Evolutionary conservation across 2,888 invertebrate genomes (phyloP).

Genomic region (Spialia ferax): DNA sequence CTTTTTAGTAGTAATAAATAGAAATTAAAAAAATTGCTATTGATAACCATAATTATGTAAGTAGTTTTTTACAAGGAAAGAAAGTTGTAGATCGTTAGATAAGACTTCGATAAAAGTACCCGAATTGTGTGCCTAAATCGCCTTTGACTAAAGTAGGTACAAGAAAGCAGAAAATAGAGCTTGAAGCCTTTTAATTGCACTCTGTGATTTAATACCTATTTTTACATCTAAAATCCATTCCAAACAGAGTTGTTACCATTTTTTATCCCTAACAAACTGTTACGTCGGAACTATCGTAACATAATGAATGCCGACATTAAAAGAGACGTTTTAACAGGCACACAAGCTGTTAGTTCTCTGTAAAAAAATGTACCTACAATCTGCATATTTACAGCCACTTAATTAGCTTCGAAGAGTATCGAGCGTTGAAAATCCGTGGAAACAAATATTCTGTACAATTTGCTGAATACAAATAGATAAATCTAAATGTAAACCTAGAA

Average conservation of each 20-base stretch:
- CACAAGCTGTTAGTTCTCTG: slow-evolving; percentile 16
- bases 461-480: not conserved
- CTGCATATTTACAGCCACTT: slow-evolving; percentile 72
- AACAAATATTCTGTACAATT: not conserved
- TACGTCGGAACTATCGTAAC: slow-evolving; percentile 15
- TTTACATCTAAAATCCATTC: slow-evolving; percentile 4
- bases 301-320: slow-evolving; percentile 29
- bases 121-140: not conserved
- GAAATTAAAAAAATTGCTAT: too few relatives aligned
- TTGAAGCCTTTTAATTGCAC: not conserved
- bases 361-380: slow-evolving; percentile 41
- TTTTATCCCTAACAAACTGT: slow-evolving; percentile 34
- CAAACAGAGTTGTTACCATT: slow-evolving; percentile 20
- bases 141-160: not conserved
- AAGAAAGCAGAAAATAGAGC: not conserved
- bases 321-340: slow-evolving; percentile 33
- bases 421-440: slow-evolving; percentile 51
- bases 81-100: not conserved
- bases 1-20: too few relatives aligned
- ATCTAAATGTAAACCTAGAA: not conserved
- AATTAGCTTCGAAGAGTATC: slow-evolving; percentile 63
- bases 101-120: not conserved
- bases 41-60: too few relatives aligned
- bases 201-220: slow-evolving; percentile 10
- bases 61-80: too few relatives aligned